Percentiles rank a stretch among this genome's conserved stretches.
phyloP scores from a whole-genome alignment of 2,113 vertebrate species.

The Dunckerocampus dactyliophorus region DNA sequence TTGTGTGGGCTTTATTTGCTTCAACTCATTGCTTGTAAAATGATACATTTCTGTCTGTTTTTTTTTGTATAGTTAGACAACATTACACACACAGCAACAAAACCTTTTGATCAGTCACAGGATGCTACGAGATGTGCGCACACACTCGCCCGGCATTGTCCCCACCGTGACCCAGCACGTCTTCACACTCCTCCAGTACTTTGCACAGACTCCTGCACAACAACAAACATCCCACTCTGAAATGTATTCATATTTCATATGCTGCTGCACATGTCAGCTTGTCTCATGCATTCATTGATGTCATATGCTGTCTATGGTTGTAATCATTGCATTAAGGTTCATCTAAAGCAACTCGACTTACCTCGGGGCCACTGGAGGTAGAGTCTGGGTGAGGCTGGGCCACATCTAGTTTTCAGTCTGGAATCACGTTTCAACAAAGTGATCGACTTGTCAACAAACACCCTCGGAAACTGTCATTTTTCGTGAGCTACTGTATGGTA shows the following conservation, averaged over 20 bases:
- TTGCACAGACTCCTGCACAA: conserved; percentile 19
- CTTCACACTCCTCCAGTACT: conserved; percentile 20
- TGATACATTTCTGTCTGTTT: conserved; percentile 44
- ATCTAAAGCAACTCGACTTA: background rate
- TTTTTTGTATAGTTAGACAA: conserved; percentile 30
- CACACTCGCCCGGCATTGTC: conserved; percentile 20
- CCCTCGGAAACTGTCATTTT: too few relatives aligned
- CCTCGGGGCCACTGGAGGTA: too few relatives aligned
- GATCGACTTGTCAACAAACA: too few relatives aligned
- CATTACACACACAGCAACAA: conserved; percentile 34
- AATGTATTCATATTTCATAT: conserved; percentile 13
- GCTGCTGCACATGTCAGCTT: conserved; percentile 1
- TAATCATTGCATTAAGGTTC: background rate
- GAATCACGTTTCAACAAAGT: too few relatives aligned
- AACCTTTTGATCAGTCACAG: conserved; percentile 43
- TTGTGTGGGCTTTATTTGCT: conserved; percentile 12
- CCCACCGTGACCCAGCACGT: conserved; percentile 19
- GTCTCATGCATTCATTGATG: conserved; percentile 13
- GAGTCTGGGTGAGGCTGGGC: too few relatives aligned
- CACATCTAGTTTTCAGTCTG: too few relatives aligned
- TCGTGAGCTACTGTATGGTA: too few relatives aligned
- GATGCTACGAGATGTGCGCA: conserved; percentile 44
- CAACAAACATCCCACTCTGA: conserved; percentile 11
- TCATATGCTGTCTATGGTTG: background rate
- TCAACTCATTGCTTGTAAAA: conserved; percentile 35